Percentiles rank a stretch among this genome's conserved stretches.
These are phyloP conservation scores for Theocolax elegans DNA, from an alignment of 1,140 invertebrate genomes.

Conservation along the genomic window DNA sequence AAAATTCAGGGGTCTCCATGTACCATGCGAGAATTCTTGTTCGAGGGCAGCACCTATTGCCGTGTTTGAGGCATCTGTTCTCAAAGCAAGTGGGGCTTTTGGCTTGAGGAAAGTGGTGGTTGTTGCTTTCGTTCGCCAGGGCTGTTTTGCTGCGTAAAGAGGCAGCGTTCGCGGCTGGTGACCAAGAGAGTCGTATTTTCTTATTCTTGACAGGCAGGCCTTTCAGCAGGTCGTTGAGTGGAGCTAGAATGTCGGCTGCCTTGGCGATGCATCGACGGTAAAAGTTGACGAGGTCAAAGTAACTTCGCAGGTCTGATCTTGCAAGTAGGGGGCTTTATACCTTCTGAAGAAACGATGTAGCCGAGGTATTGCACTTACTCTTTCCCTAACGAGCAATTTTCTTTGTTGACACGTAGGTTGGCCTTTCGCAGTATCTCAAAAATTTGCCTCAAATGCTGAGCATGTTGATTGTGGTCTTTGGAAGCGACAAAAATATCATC, in stretches of 20 bases:
- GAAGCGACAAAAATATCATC: too few relatives aligned
- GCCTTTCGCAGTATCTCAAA: slow-evolving; percentile 48
- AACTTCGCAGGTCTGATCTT: not conserved
- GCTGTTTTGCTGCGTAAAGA: slow-evolving; percentile 28
- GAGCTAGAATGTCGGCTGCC: too few relatives aligned
- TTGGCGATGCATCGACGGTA: slow-evolving; percentile 45
- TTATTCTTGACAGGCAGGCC: slow-evolving; percentile 42
- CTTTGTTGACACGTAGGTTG: slow-evolving; percentile 50
- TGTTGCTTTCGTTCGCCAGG: not conserved
- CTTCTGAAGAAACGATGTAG: too few relatives aligned
- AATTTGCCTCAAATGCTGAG: slow-evolving; percentile 45
- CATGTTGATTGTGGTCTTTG: slow-evolving; percentile 47
- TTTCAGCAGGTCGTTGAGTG: slow-evolving; percentile 42
- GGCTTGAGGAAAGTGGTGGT: too few relatives aligned
- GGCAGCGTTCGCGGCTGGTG: slow-evolving; percentile 31
- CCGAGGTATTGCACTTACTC: slow-evolving; percentile 20
- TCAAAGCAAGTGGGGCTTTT: not conserved
- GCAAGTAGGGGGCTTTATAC: too few relatives aligned
- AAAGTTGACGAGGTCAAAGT: slow-evolving; percentile 44
- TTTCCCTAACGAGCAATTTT: slow-evolving; percentile 52
- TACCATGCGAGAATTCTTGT: slow-evolving; percentile 21
- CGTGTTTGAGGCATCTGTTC: slow-evolving; percentile 13
- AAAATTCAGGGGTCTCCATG: too few relatives aligned
- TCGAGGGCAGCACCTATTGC: slow-evolving; percentile 34
- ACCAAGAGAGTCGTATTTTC: slow-evolving; percentile 40